These are phyloP conservation scores for Platycnemis pennipes DNA, from an alignment of 2,888 invertebrate genomes.

Conservation along the genomic window DNA sequence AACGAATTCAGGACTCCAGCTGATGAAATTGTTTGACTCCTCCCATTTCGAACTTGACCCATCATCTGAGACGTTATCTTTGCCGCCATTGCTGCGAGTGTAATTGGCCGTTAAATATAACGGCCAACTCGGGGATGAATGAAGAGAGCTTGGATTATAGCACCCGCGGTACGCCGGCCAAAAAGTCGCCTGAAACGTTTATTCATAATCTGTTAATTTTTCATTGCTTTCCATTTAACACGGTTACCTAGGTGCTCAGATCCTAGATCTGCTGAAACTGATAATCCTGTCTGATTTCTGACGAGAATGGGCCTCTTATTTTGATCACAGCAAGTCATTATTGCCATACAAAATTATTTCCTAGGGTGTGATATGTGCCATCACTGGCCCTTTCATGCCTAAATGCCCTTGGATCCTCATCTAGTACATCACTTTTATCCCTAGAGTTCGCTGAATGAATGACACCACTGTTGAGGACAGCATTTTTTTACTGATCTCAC, in stretches of 20 bases:
- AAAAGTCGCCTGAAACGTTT: too few relatives aligned
- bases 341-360: too few relatives aligned
- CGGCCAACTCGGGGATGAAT: neutral
- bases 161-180: neutral
- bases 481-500: neutral
- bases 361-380: too few relatives aligned
- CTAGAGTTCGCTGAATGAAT: neutral
- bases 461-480: neutral
- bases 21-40: neutral
- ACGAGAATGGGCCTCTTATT: too few relatives aligned
- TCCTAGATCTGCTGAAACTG: too few relatives aligned
- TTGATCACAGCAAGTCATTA: too few relatives aligned
- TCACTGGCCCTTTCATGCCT: neutral
- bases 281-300: too few relatives aligned
- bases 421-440: neutral
- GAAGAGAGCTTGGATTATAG: neutral
- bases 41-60: conserved; percentile 13
- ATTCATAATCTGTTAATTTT: too few relatives aligned
- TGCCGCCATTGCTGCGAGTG: neutral
- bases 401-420: neutral
- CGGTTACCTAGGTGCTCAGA: too few relatives aligned
- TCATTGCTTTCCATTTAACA: too few relatives aligned
- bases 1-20: neutral
- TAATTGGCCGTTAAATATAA: neutral
- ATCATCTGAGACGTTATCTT: conserved; percentile 9